Conservation (phyloP, 2,113 vertebrate species). For the Fregata magnificens region DNA sequence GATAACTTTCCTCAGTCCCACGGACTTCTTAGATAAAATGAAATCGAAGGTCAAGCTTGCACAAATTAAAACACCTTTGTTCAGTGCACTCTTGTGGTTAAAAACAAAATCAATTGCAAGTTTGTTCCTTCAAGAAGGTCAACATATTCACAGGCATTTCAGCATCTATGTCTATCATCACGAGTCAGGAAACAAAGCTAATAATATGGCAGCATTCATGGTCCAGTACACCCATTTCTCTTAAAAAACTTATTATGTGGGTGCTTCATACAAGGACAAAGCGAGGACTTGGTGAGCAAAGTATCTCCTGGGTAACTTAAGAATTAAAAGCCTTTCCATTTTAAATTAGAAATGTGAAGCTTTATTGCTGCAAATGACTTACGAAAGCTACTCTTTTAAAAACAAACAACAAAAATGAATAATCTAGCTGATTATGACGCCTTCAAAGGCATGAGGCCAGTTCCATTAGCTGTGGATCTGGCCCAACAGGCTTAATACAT, state of each 20-base stretch:
- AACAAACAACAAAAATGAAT: slow-evolving; percentile 26
- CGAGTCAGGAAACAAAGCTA: background rate
- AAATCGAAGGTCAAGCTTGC: background rate
- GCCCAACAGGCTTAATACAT: slow-evolving; percentile 42
- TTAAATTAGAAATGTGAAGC: slow-evolving; percentile 20
- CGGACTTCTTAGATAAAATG: background rate
- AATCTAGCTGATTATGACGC: slow-evolving; percentile 14
- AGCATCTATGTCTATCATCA: background rate
- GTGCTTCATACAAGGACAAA: background rate
- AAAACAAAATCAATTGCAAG: background rate
- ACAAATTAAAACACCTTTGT: background rate
- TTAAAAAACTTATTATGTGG: background rate
- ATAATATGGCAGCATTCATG: background rate
- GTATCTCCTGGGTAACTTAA: background rate
- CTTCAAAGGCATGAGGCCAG: slow-evolving; percentile 31
- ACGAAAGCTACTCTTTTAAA: slow-evolving; percentile 24
- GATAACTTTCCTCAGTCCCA: background rate
- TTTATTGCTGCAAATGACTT: slow-evolving; percentile 24
- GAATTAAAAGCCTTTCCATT: slow-evolving; percentile 61
- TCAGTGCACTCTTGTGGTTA: background rate
- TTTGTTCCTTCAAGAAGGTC: background rate
- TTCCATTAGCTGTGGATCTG: slow-evolving; percentile 32
- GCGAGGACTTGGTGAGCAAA: background rate
- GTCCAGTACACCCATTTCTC: background rate
- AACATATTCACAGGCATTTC: background rate